phyloP scores from a whole-genome alignment of 1,140 invertebrate species.

The Anadara kagoshimensis region DNA sequence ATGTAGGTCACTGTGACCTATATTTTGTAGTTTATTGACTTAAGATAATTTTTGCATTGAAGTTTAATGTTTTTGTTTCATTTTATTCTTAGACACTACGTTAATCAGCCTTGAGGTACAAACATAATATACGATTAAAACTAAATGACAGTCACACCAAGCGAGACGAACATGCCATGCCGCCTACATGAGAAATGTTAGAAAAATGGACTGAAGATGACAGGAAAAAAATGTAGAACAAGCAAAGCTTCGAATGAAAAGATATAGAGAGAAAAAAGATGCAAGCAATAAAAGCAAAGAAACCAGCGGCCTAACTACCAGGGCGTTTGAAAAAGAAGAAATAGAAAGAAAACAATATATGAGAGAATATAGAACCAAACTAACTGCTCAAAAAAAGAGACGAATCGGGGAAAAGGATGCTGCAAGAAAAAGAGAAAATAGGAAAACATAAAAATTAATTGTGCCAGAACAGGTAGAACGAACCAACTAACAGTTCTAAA shows the following conservation, averaged over 20 bases:
- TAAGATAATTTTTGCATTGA: too few species aligned
- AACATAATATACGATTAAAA: too few species aligned
- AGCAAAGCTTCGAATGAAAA: conserved; percentile 3
- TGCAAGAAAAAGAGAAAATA: neutral
- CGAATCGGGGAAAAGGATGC: neutral
- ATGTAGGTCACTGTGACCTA: too few species aligned
- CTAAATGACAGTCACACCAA: too few species aligned
- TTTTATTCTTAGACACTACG: too few species aligned
- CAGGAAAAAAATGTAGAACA: neutral
- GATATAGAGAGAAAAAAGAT: conserved; percentile 10
- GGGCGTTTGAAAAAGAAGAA: neutral
- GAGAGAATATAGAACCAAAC: neutral
- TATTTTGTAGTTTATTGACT: too few species aligned
- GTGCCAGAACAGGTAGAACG: neutral
- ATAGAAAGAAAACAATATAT: conserved; percentile 15
- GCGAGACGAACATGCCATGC: too few species aligned
- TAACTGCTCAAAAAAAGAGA: neutral
- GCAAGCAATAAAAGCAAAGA: neutral
- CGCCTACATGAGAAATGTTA: too few species aligned
- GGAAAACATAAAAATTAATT: neutral
- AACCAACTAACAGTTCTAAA: neutral
- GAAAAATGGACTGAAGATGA: too few species aligned
- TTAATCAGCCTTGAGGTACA: too few species aligned
- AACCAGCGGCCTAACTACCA: neutral
- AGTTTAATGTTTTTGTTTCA: too few species aligned